A percentile compares a stretch with the other conserved stretches of the same genome.
phyloP scores from a whole-genome alignment of 1,140 invertebrate species.

The Liolophura sinensis region DNA sequence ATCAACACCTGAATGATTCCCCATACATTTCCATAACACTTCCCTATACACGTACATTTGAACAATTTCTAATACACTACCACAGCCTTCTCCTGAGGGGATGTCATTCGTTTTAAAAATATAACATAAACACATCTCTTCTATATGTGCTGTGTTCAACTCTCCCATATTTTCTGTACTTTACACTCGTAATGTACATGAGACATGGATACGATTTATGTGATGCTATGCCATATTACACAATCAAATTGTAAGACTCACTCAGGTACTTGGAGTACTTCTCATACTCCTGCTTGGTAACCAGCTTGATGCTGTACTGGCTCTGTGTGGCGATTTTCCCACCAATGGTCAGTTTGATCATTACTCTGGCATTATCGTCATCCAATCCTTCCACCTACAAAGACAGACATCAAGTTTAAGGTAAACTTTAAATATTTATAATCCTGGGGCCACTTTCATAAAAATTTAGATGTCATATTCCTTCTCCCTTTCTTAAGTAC shows the following conservation, averaged over 20 bases:
- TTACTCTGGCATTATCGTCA: constrained; percentile 79
- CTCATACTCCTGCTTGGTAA: constrained; percentile 77
- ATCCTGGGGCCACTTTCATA: background rate
- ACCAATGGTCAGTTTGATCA: constrained; percentile 77
- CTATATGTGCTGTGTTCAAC: too few relatives aligned
- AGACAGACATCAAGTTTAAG: constrained; percentile 25
- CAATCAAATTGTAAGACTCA: constrained; percentile 21
- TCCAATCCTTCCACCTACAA: constrained; percentile 79
- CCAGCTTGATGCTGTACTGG: constrained; percentile 76
- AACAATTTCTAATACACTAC: too few relatives aligned
- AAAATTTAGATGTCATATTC: too few relatives aligned
- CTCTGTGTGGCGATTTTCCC: constrained; percentile 72
- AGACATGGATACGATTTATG: background rate
- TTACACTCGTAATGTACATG: too few relatives aligned
- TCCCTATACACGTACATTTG: too few relatives aligned
- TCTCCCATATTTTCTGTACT: too few relatives aligned
- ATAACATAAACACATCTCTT: too few relatives aligned
- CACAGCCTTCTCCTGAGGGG: too few relatives aligned
- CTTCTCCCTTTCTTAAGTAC: too few relatives aligned
- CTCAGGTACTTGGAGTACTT: constrained; percentile 72
- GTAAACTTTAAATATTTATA: background rate
- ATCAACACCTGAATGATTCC: too few relatives aligned
- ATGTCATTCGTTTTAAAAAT: too few relatives aligned
- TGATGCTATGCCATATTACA: background rate
- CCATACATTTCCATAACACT: too few relatives aligned